phyloP scores from a whole-genome alignment of 2,888 invertebrate genomes.

The Limnephilus auricula region DNA sequence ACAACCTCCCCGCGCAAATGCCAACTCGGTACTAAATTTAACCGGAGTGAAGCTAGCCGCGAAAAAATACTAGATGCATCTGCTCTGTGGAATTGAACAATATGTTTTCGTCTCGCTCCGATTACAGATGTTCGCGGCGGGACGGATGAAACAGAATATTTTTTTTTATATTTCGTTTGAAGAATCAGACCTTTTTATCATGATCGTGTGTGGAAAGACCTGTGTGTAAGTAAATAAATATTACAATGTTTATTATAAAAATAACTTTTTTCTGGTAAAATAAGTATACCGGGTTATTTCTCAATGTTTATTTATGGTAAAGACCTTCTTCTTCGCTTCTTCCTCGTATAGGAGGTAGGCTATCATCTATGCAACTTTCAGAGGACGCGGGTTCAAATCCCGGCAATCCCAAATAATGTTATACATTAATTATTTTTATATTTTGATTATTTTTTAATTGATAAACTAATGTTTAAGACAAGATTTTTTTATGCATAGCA shows the following conservation, averaged over 20 bases:
- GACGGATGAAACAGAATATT: neutral
- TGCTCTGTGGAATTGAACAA: constrained; percentile 35
- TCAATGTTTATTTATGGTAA: too few relatives aligned
- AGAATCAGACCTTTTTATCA: constrained; percentile 5
- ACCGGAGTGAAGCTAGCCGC: constrained; percentile 49
- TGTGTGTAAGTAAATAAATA: neutral
- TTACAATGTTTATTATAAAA: neutral
- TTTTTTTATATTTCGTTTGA: neutral
- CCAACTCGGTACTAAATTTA: constrained; percentile 51
- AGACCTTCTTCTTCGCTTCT: too few relatives aligned
- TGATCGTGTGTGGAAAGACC: neutral
- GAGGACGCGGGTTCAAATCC: too few relatives aligned
- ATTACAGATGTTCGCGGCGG: neutral
- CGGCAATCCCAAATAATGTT: too few relatives aligned
- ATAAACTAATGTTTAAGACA: too few relatives aligned
- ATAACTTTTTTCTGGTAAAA: neutral
- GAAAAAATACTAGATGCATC: constrained; percentile 52
- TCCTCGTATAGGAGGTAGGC: too few relatives aligned
- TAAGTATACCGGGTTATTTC: neutral
- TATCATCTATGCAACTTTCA: too few relatives aligned
- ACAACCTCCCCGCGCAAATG: constrained; percentile 33
- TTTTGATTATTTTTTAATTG: too few relatives aligned
- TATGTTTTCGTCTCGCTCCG: constrained; percentile 34
- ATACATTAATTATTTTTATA: too few relatives aligned
- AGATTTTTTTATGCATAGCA: too few relatives aligned